Evolutionary conservation across 2,888 invertebrate genomes (phyloP).

Genomic region (Rhogogaster chlorosoma): DNA sequence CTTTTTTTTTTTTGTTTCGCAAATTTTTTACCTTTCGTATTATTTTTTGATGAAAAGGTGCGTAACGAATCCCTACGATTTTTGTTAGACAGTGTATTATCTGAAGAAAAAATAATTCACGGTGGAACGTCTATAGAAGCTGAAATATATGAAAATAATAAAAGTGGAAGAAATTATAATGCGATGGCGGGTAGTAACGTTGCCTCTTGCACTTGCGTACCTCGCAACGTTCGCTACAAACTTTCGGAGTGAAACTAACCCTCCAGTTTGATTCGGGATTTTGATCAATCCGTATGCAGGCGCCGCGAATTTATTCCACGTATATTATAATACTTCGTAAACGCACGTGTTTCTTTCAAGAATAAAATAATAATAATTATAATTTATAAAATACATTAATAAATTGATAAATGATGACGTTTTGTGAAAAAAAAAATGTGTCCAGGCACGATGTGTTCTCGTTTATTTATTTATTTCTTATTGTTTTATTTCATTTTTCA

Average conservation of each 20-base stretch:
- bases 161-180: constrained; percentile 8
- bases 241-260: background rate
- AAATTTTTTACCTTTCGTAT: no score
- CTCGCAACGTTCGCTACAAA: constrained; percentile 47
- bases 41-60: no score
- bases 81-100: background rate
- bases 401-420: no score
- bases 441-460: no score
- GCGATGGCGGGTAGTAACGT: constrained; percentile 15
- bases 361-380: no score
- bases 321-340: background rate
- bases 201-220: constrained; percentile 19
- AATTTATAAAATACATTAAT: no score
- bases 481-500: no score
- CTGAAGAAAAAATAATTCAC: background rate
- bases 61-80: background rate
- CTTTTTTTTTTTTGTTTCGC: no score
- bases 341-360: background rate
- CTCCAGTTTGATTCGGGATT: background rate
- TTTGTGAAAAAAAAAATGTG: no score
- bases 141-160: background rate
- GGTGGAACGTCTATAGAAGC: background rate
- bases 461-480: no score
- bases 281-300: background rate
- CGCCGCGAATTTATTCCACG: background rate